Percentiles rank a stretch among this genome's conserved stretches.
Evolutionary conservation across 2,888 invertebrate species (phyloP).

Genomic region (Teleogryllus oceanicus): DNA sequence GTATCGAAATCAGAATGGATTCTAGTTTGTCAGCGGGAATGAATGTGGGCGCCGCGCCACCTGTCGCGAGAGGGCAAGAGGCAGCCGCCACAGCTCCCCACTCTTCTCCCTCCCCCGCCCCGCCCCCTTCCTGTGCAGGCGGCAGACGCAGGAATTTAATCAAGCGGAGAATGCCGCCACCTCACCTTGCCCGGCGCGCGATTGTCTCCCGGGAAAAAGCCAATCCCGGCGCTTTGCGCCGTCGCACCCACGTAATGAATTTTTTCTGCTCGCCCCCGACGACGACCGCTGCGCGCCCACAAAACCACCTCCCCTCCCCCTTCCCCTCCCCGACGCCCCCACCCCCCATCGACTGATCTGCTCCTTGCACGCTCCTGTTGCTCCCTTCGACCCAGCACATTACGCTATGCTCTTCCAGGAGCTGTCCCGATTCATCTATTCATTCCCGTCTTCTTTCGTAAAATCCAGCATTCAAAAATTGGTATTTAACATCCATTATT

Average conservation of each 20-base stretch:
- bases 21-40: too few species aligned
- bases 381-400: too few species aligned
- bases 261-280: not conserved
- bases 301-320: too few species aligned
- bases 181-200: not conserved
- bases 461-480: too few species aligned
- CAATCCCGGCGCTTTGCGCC: constrained; percentile 6
- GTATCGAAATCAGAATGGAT: too few species aligned
- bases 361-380: too few species aligned
- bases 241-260: not conserved
- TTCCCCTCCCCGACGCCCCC: too few species aligned
- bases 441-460: too few species aligned
- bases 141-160: not conserved
- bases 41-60: not conserved
- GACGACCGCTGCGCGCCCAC: not conserved
- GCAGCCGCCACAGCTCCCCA: not conserved
- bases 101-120: not conserved
- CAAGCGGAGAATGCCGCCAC: not conserved
- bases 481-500: too few species aligned
- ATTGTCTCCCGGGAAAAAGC: constrained; percentile 10
- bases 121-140: not conserved
- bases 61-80: not conserved
- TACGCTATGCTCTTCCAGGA: too few species aligned
- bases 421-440: too few species aligned
- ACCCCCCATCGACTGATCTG: too few species aligned